Percentiles rank a stretch among this genome's conserved stretches.
phyloP scores from a whole-genome alignment of 2,797 vertebrate species.

The Spinibarbus caldwelli region DNA sequence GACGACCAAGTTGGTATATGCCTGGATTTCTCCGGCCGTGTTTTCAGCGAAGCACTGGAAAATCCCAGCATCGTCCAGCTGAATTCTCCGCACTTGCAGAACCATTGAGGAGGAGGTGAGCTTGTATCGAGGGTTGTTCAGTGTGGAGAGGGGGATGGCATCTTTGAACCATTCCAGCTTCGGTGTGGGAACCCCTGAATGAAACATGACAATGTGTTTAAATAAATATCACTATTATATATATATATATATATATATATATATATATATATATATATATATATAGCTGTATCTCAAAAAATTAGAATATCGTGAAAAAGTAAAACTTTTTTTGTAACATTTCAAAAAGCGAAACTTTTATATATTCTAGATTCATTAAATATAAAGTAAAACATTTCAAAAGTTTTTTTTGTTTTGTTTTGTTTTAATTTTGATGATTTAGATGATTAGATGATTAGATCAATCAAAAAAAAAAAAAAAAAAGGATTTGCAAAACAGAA shows the following conservation, averaged over 20 bases:
- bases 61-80: constrained; percentile 79
- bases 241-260: neutral
- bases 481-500: too few species aligned
- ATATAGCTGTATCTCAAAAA: too few species aligned
- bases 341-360: too few species aligned
- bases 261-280: too few species aligned
- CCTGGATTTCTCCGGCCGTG: constrained; percentile 77
- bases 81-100: constrained; percentile 73
- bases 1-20: constrained; percentile 78
- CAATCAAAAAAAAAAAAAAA: too few species aligned
- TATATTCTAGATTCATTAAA: too few species aligned
- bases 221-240: neutral
- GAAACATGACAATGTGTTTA: neutral
- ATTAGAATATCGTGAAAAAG: too few species aligned
- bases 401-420: too few species aligned
- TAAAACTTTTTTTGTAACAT: too few species aligned
- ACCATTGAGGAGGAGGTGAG: constrained; percentile 67
- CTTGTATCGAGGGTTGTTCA: constrained; percentile 76
- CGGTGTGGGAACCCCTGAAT: constrained; percentile 78
- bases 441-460: too few species aligned
- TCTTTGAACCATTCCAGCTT: constrained; percentile 83
- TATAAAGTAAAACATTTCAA: too few species aligned
- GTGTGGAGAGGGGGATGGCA: constrained; percentile 67
- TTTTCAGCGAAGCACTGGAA: constrained; percentile 84
- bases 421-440: too few species aligned